phyloP scores from a whole-genome alignment of 1,140 invertebrate genomes.

The Atopsyche davidsoni region DNA sequence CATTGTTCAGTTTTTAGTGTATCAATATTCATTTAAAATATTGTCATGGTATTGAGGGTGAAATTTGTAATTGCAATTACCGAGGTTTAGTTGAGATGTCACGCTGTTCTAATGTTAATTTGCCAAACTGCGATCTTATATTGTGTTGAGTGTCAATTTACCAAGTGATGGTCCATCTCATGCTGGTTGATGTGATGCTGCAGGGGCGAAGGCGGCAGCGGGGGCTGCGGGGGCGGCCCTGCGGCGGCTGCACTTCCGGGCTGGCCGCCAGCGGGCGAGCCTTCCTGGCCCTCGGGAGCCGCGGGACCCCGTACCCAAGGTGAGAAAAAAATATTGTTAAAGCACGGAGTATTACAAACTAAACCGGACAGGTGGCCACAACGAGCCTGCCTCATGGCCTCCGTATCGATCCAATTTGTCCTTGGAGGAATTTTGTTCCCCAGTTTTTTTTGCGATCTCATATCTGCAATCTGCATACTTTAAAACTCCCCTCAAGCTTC shows the following conservation, averaged over 20 bases:
- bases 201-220: constrained; percentile 26
- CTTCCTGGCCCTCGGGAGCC: constrained; percentile 23
- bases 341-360: no score
- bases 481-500: no score
- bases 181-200: background rate
- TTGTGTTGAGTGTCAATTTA: background rate
- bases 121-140: background rate
- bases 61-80: background rate
- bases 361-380: no score
- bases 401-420: no score
- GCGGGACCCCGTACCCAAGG: constrained; percentile 21
- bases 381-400: no score
- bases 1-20: no score
- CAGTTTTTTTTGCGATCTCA: no score
- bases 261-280: constrained; percentile 24
- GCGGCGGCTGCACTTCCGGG: constrained; percentile 26
- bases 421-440: no score
- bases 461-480: no score
- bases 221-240: constrained; percentile 27
- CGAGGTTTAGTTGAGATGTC: no score
- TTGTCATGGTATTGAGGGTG: background rate
- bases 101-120: no score
- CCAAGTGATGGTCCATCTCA: background rate
- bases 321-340: no score
- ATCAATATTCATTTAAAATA: background rate